Base-by-base conservation (phyloP, 2,113 vertebrate genomes). In the Sakesphorus luctuosus region DNA sequence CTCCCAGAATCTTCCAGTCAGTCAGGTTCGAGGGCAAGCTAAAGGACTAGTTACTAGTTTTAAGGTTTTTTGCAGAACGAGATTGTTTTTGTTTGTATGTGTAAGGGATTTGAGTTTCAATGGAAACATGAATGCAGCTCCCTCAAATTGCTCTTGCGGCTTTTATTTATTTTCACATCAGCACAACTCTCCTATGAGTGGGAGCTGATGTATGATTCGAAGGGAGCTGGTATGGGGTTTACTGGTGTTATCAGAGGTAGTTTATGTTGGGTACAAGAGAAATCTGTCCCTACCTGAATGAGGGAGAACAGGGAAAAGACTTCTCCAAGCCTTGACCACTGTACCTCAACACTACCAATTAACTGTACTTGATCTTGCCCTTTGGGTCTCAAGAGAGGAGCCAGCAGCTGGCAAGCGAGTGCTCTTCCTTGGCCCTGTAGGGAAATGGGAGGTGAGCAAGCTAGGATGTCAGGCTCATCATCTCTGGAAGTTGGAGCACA, bases 401-500 rank as follows among this genome's bases (percentile, higher is more conserved):
- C 79, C 18, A 56, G 47, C 35, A 76, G 58, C 52, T 47, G n/a
- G 18, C 12, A 38, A 50, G 29, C 0, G 5, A 75, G 38, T 2
- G 21, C 18, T 72, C 9, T 29, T 89, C 61, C 77, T 75, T 72
- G 77, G 38, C 58, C 29, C 35, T 23, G 35, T 16, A 29, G 36
- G 63, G n/a, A 47, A 38, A 23, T 16, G 31, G 33, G 50, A 56
- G 9, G 18, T 12, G 40, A 81, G 26, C 17, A 65, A 61, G 7
- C 40, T 0, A 0, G 36, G 40, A 36, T 43, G 24, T 6, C 44
- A n/a, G 59, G 18, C 21, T 43, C 10, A 18, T 35, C 50, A 13
- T 21, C 20, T 76, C 58, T 52, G 49, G 65, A 73, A 63, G 43
- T 0, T 44, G 61, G 55, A 73, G 49, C 43, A 76, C 0, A 2